Percentiles rank a stretch among this genome's conserved stretches.
Conservation (phyloP, 1,140 invertebrate genomes). For the Lordiphosa collinella region DNA sequence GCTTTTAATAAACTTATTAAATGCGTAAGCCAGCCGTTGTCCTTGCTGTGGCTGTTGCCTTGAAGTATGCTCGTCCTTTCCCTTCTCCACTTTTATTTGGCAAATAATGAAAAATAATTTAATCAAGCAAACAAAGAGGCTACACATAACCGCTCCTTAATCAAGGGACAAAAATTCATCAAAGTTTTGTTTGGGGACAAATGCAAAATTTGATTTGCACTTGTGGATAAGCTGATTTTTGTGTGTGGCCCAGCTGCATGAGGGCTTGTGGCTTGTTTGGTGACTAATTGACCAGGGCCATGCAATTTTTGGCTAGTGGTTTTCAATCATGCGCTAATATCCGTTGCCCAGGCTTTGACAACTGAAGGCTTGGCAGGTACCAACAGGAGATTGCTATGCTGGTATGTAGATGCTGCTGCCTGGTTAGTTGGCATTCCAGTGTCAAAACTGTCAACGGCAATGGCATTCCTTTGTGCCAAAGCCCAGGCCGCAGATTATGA, state of each 20-base stretch:
- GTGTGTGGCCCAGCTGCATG: constrained; percentile 23
- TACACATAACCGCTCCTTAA: neutral
- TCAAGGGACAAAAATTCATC: constrained; percentile 35
- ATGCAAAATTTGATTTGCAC: constrained; percentile 59
- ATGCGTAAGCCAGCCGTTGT: constrained; percentile 65
- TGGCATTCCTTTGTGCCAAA: constrained; percentile 56
- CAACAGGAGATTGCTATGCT: constrained; percentile 23
- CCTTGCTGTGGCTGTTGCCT: constrained; percentile 23
- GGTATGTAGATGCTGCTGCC: constrained; percentile 25
- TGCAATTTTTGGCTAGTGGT: constrained; percentile 48
- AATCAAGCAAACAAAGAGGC: constrained; percentile 71
- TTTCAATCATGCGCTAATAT: constrained; percentile 72
- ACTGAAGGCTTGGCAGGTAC: constrained; percentile 10
- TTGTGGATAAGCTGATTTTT: constrained; percentile 20
- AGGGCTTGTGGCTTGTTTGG: constrained; percentile 18
- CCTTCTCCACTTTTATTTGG: constrained; percentile 49
- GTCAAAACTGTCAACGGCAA: constrained; percentile 55
- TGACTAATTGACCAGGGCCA: constrained; percentile 46
- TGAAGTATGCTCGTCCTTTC: neutral
- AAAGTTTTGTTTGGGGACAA: constrained; percentile 24
- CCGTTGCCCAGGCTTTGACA: constrained; percentile 40
- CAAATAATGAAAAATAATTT: constrained; percentile 78
- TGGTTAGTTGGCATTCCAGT: constrained; percentile 33
- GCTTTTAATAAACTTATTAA: constrained; percentile 77
- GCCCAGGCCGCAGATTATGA: constrained; percentile 64